phyloP scores from a whole-genome alignment of 37 sponge, comb jelly and placozoan species.

The Geodia barretti region DNA sequence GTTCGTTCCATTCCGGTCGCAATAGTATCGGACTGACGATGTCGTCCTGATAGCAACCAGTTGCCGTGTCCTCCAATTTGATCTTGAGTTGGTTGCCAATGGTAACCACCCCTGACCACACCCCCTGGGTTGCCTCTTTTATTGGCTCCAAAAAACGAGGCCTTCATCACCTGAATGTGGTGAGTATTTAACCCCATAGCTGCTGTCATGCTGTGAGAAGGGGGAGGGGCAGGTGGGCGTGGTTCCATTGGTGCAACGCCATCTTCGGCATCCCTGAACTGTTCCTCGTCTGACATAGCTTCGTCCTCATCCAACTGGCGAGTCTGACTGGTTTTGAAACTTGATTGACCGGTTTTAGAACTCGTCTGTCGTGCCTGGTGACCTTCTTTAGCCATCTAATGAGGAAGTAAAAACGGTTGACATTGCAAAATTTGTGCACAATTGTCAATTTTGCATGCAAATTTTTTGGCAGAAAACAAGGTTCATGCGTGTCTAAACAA shows the following conservation, averaged over 20 bases:
- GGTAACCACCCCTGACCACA: not conserved
- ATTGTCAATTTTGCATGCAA: no score
- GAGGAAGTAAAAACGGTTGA: no score
- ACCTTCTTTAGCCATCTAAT: not conserved
- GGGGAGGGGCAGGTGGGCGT: not conserved
- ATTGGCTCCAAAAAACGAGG: slow-evolving; percentile 74
- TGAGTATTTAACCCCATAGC: slow-evolving; percentile 60
- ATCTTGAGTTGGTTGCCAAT: not conserved
- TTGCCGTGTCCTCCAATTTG: not conserved
- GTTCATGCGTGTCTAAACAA: no score
- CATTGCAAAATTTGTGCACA: no score
- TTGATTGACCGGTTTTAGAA: not conserved
- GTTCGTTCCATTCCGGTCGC: not conserved
- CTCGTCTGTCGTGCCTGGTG: not conserved
- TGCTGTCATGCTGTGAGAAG: slow-evolving; percentile 49
- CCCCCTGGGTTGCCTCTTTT: not conserved
- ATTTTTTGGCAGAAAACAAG: no score
- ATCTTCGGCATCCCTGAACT: slow-evolving; percentile 13
- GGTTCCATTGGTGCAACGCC: not conserved
- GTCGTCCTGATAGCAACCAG: not conserved
- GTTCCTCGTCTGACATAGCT: slow-evolving; percentile 45
- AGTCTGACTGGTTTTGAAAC: not conserved
- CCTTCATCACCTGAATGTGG: slow-evolving; percentile 89
- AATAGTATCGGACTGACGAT: no score
- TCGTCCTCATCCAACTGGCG: slow-evolving; percentile 43